These are phyloP conservation scores for Trissolcus basalis DNA, from an alignment of 1,140 invertebrate genomes.

Conservation along the genomic window DNA sequence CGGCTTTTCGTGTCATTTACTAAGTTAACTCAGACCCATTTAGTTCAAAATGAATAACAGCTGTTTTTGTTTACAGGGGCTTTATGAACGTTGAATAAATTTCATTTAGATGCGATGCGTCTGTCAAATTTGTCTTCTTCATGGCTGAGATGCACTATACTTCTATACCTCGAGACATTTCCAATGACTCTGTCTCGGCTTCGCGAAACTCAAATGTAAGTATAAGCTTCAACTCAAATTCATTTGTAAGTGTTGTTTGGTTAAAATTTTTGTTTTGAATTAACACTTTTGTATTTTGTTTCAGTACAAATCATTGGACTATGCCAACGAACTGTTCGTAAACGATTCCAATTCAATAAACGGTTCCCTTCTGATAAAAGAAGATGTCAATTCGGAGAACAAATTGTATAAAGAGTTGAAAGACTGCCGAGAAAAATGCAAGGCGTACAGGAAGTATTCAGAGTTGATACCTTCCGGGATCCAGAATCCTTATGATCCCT, in stretches of 20 bases:
- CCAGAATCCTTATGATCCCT: conserved; percentile 66
- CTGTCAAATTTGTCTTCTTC: conserved; percentile 58
- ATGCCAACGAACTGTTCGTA: conserved; percentile 60
- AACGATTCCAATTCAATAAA: conserved; percentile 64
- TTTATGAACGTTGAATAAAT: conserved; percentile 24
- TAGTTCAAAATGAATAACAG: neutral
- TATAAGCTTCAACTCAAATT: too few species aligned
- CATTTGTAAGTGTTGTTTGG: too few species aligned
- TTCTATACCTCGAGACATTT: conserved; percentile 77
- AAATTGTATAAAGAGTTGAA: conserved; percentile 66
- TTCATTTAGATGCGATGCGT: conserved; percentile 62
- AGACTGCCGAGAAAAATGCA: conserved; percentile 67
- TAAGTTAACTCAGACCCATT: neutral
- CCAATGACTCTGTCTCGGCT: conserved; percentile 74
- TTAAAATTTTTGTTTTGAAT: too few species aligned
- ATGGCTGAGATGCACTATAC: conserved; percentile 76
- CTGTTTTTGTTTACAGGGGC: conserved; percentile 14
- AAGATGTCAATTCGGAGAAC: conserved; percentile 60
- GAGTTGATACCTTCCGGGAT: conserved; percentile 64
- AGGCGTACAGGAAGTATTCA: conserved; percentile 68
- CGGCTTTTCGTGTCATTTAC: neutral
- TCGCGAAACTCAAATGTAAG: conserved; percentile 74
- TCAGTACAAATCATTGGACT: conserved; percentile 60
- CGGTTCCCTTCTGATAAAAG: conserved; percentile 62
- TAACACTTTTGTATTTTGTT: too few species aligned